These are phyloP conservation scores for Aphelenchoides avenae DNA, from an alignment of 1,140 invertebrate genomes.

Conservation along the genomic window DNA sequence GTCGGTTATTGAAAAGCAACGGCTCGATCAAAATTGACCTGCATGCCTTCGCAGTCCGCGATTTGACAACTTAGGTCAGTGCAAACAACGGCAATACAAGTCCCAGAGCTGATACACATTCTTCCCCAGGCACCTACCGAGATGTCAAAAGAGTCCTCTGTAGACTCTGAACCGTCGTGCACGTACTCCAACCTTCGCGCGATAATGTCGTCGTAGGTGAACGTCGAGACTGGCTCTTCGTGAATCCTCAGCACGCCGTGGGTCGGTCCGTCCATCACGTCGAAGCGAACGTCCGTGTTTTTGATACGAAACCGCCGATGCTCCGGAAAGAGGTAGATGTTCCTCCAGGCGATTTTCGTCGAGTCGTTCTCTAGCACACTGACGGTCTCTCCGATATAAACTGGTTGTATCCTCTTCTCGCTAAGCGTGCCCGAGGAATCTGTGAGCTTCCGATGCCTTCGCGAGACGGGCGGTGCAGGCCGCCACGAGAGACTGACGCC, in stretches of 20 bases:
- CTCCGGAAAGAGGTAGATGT: conserved; percentile 39
- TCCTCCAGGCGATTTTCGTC: conserved; percentile 26
- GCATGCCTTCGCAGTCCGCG: no score
- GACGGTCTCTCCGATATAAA: conserved; percentile 34
- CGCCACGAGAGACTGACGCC: not conserved
- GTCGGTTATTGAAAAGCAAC: no score
- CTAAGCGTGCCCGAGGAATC: no score
- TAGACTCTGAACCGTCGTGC: conserved; percentile 42
- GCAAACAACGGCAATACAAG: no score
- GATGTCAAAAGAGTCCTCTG: conserved; percentile 35
- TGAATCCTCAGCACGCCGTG: no score
- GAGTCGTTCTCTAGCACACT: conserved; percentile 5
- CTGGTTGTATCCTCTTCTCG: conserved; percentile 19
- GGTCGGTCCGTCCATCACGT: not conserved
- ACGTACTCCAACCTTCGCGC: conserved; percentile 27
- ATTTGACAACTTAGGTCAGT: no score
- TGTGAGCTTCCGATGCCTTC: no score
- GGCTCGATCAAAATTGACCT: no score
- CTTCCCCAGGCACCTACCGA: conserved; percentile 7
- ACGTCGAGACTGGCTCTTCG: conserved; percentile 16
- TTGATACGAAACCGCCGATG: conserved; percentile 24
- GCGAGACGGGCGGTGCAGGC: no score
- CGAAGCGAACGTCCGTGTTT: conserved; percentile 27
- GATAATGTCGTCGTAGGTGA: conserved; percentile 41
- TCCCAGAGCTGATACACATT: no score